These are phyloP conservation scores for Liodrosophila aerea DNA, from an alignment of 2,888 invertebrate species.

Conservation along the genomic window DNA sequence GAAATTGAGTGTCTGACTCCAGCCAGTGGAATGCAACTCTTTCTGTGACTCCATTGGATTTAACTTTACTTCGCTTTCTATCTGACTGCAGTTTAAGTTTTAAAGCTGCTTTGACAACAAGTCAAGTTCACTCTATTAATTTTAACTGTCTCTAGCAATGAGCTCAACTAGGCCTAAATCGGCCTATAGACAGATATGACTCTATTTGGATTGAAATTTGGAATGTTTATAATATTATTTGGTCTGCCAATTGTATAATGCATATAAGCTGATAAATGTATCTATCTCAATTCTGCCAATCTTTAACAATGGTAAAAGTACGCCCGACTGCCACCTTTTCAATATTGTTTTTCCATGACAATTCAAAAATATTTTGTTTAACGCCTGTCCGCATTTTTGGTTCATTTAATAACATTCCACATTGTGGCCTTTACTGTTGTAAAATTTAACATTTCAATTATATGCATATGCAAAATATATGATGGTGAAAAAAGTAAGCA, in stretches of 20 bases:
- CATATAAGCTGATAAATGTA: no score
- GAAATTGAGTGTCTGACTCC: constrained; percentile 56
- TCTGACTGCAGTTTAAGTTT: constrained; percentile 31
- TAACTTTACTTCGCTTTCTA: background rate
- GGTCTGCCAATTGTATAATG: no score
- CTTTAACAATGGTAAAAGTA: no score
- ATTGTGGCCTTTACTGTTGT: constrained; percentile 3
- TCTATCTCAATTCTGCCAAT: no score
- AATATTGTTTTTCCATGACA: constrained; percentile 36
- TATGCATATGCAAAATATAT: constrained; percentile 54
- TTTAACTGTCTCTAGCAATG: constrained; percentile 69
- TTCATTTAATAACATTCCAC: no score
- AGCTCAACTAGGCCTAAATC: constrained; percentile 79
- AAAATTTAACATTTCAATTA: constrained; percentile 63
- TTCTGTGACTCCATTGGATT: no score
- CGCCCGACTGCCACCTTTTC: no score
- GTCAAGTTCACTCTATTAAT: constrained; percentile 33
- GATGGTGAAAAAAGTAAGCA: constrained; percentile 49
- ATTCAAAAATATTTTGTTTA: constrained; percentile 41
- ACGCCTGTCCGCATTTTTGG: constrained; percentile 40
- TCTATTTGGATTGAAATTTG: constrained; percentile 36
- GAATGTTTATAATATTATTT: no score
- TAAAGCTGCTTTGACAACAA: constrained; percentile 31
- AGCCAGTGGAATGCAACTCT: constrained; percentile 28
- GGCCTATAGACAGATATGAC: constrained; percentile 73